phyloP scores from a whole-genome alignment of 2,888 invertebrate species.

The Eupithecia subumbrata region DNA sequence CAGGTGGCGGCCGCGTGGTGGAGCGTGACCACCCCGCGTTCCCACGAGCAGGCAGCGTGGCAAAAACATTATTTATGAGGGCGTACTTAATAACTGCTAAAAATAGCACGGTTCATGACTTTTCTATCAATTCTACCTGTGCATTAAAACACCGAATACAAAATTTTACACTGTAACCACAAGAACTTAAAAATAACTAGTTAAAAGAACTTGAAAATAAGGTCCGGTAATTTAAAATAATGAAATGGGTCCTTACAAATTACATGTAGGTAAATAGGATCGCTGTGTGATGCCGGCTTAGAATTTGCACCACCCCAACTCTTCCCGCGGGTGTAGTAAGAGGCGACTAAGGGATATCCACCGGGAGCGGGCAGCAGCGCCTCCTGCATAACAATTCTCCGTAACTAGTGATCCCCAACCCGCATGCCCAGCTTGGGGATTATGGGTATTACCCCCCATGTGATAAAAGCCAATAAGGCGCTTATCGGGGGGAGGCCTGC shows the following conservation, averaged over 20 bases:
- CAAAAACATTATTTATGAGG: slow-evolving; percentile 31
- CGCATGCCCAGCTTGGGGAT: too few relatives aligned
- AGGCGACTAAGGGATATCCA: too few relatives aligned
- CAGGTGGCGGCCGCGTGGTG: slow-evolving; percentile 21
- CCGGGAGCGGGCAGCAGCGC: too few relatives aligned
- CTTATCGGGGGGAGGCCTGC: too few relatives aligned
- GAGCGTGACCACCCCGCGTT: slow-evolving; percentile 25
- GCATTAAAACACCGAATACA: not conserved
- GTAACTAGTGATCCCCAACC: too few relatives aligned
- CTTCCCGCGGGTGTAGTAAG: too few relatives aligned
- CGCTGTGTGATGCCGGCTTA: too few relatives aligned
- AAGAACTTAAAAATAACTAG: not conserved
- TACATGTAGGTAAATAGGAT: not conserved
- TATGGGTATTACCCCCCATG: too few relatives aligned
- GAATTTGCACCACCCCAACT: too few relatives aligned
- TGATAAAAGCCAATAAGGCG: too few relatives aligned
- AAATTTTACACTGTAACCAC: not conserved
- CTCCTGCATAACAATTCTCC: too few relatives aligned
- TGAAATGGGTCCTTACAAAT: not conserved
- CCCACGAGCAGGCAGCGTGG: slow-evolving; percentile 24
- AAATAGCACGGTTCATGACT: slow-evolving; percentile 22
- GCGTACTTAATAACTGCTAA: slow-evolving; percentile 22
- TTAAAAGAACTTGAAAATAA: not conserved
- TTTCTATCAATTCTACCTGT: not conserved
- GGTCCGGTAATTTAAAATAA: not conserved